phyloP scores from a whole-genome alignment of 2,888 invertebrate species.

The Cosmorhoe ocellata region DNA sequence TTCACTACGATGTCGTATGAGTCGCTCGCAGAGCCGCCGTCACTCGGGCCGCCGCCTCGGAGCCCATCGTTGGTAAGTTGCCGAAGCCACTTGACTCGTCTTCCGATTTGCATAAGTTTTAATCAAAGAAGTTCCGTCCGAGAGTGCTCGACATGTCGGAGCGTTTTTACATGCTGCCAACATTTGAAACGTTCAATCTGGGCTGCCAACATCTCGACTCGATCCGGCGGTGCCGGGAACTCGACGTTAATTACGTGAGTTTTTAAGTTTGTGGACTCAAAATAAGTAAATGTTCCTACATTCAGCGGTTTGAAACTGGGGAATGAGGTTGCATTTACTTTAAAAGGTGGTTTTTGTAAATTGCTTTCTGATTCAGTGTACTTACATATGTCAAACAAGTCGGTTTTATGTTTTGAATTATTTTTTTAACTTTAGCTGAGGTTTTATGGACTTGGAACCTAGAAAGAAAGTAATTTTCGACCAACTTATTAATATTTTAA shows the following conservation, averaged over 20 bases:
- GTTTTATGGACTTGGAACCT: too few relatives aligned
- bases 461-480: too few relatives aligned
- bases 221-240: not conserved
- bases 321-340: slow-evolving; percentile 1
- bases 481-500: too few relatives aligned
- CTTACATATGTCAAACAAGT: too few relatives aligned
- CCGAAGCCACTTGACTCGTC: slow-evolving; percentile 54
- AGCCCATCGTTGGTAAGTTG: slow-evolving; percentile 45
- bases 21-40: slow-evolving; percentile 6
- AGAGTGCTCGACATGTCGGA: slow-evolving; percentile 38
- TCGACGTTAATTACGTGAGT: slow-evolving; percentile 5
- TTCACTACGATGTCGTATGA: too few relatives aligned
- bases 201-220: slow-evolving; percentile 4
- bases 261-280: not conserved
- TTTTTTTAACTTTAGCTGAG: too few relatives aligned
- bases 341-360: not conserved
- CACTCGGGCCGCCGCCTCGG: slow-evolving; percentile 11
- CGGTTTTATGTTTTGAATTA: too few relatives aligned
- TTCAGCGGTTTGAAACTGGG: slow-evolving; percentile 1
- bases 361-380: too few relatives aligned
- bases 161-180: slow-evolving; percentile 23
- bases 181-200: slow-evolving; percentile 3
- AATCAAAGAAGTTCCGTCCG: slow-evolving; percentile 62
- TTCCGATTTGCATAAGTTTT: slow-evolving; percentile 69
- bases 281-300: not conserved